A percentile compares a stretch with the other conserved stretches of the same genome.
Conservation (phyloP, 2,888 invertebrate genomes). For the Stenchaetothrips biformis region DNA sequence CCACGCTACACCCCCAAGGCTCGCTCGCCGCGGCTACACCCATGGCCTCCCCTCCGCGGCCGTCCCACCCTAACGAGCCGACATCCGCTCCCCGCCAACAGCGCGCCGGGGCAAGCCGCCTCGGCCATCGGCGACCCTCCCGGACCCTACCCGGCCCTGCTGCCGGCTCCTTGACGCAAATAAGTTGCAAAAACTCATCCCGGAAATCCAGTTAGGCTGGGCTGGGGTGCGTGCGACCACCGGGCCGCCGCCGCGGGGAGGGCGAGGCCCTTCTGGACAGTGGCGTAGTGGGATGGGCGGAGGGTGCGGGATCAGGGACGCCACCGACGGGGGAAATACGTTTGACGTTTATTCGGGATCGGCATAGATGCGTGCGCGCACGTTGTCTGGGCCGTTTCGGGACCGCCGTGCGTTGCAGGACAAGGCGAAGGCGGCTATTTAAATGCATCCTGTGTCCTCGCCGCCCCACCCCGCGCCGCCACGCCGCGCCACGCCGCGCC, state of each 20-base stretch:
- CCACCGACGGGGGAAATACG: no score
- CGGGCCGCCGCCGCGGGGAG: neutral
- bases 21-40: neutral
- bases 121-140: no score
- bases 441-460: constrained; percentile 11
- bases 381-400: no score
- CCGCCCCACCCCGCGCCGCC: neutral
- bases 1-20: neutral
- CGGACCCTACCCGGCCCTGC: neutral
- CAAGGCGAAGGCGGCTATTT: neutral
- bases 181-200: constrained; percentile 23
- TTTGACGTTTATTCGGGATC: no score
- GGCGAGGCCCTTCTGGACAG: neutral
- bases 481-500: neutral
- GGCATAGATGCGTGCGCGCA: no score
- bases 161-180: neutral
- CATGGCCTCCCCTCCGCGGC: neutral
- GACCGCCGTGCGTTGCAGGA: no score
- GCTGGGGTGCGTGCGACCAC: neutral
- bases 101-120: neutral
- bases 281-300: neutral
- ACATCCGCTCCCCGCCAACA: neutral
- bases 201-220: constrained; percentile 12
- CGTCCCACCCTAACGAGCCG: neutral
- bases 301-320: neutral